phyloP scores from a whole-genome alignment of 2,888 invertebrate species.

The Spisula solida region DNA sequence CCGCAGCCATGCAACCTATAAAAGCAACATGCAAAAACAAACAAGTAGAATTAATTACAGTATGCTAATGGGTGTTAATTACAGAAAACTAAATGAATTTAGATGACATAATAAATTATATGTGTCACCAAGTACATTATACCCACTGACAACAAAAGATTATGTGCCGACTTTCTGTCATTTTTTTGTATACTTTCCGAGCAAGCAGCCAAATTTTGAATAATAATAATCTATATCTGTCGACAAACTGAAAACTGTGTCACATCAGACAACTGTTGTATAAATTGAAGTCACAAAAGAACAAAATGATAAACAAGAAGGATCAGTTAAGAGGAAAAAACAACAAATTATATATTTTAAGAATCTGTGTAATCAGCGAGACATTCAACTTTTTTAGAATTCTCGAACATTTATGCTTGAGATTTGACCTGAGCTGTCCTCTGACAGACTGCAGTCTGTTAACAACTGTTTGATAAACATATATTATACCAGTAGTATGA shows the following conservation, averaged over 20 bases:
- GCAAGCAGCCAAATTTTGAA: conserved; percentile 15
- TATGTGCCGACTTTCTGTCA: background rate
- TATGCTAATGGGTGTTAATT: conserved; percentile 44
- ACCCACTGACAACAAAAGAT: conserved; percentile 10
- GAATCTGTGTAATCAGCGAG: background rate
- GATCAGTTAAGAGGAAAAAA: background rate
- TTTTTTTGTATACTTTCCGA: background rate
- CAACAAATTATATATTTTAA: background rate
- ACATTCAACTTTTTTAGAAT: no score
- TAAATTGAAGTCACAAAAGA: background rate
- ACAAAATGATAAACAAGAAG: background rate
- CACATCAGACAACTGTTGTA: background rate
- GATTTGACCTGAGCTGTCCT: background rate
- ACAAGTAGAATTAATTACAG: conserved; percentile 21
- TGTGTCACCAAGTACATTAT: conserved; percentile 9
- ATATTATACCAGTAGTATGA: no score
- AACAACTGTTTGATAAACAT: no score
- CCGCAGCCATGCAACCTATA: background rate
- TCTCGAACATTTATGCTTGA: no score
- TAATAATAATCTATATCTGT: background rate
- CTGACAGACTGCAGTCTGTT: no score
- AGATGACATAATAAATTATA: conserved; percentile 35
- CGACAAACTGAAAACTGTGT: background rate
- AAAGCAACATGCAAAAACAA: background rate
- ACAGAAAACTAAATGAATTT: conserved; percentile 19